phyloP scores from a whole-genome alignment of 2,797 vertebrate species.

The Artibeus lituratus region DNA sequence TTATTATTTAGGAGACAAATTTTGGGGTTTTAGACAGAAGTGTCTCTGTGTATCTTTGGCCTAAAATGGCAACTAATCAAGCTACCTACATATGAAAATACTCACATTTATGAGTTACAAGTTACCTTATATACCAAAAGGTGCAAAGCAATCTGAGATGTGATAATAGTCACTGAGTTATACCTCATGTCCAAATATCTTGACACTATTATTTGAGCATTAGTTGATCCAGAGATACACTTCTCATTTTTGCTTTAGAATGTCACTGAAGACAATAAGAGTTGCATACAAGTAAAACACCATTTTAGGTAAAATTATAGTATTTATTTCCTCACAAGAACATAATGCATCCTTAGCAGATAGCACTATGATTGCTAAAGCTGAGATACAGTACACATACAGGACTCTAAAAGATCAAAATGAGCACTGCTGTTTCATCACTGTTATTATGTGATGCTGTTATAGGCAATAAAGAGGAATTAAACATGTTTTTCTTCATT shows the following conservation, averaged over 20 bases:
- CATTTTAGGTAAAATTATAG: neutral
- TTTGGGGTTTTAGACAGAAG: neutral
- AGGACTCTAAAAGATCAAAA: slow-evolving; percentile 20
- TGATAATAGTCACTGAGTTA: neutral
- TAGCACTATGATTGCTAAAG: neutral
- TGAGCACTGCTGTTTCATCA: neutral
- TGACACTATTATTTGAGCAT: neutral
- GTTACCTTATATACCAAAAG: neutral
- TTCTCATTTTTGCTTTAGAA: neutral
- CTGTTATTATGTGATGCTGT: neutral
- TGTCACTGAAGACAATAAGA: neutral
- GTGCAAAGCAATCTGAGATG: neutral
- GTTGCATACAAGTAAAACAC: neutral
- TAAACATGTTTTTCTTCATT: slow-evolving; percentile 22
- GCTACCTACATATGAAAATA: neutral
- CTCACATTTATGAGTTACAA: neutral
- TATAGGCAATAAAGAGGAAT: neutral
- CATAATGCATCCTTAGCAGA: neutral
- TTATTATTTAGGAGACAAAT: neutral
- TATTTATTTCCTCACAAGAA: slow-evolving; percentile 20
- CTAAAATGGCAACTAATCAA: neutral
- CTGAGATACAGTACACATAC: neutral
- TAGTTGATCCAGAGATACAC: neutral
- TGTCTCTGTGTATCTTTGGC: neutral
- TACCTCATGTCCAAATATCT: neutral